Evolutionary conservation across 2,113 vertebrate genomes (phyloP).

Genomic region (Garra rufa): DNA sequence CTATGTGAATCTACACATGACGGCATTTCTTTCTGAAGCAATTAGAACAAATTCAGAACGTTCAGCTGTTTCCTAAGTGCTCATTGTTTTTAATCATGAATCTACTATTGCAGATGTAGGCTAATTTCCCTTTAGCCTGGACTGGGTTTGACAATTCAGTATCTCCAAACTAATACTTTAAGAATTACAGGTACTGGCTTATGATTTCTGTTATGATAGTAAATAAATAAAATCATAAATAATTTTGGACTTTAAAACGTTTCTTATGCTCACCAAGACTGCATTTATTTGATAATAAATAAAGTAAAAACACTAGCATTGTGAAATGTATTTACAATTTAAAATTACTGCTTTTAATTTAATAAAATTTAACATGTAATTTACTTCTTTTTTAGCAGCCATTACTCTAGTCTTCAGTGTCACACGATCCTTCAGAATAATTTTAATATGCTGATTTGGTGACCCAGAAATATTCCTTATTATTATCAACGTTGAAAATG

Average conservation of each 20-base stretch:
- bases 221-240: too few species aligned
- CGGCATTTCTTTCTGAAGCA: constrained; percentile 59
- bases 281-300: not conserved
- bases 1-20: constrained; percentile 54
- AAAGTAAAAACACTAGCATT: not conserved
- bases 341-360: too few species aligned
- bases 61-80: constrained; percentile 54
- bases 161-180: not conserved
- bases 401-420: not conserved
- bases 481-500: not conserved
- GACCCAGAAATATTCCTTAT: not conserved
- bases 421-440: not conserved
- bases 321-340: not conserved
- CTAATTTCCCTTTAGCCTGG: not conserved
- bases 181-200: not conserved
- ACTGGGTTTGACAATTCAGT: not conserved
- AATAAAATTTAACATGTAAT: not conserved
- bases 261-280: not conserved
- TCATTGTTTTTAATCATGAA: constrained; percentile 39
- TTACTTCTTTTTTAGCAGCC: not conserved
- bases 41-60: constrained; percentile 64
- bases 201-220: not conserved
- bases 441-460: not conserved
- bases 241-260: not conserved
- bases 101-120: not conserved